These are phyloP conservation scores for Xylophagus ater DNA, from an alignment of 2,888 invertebrate genomes.

Conservation along the genomic window DNA sequence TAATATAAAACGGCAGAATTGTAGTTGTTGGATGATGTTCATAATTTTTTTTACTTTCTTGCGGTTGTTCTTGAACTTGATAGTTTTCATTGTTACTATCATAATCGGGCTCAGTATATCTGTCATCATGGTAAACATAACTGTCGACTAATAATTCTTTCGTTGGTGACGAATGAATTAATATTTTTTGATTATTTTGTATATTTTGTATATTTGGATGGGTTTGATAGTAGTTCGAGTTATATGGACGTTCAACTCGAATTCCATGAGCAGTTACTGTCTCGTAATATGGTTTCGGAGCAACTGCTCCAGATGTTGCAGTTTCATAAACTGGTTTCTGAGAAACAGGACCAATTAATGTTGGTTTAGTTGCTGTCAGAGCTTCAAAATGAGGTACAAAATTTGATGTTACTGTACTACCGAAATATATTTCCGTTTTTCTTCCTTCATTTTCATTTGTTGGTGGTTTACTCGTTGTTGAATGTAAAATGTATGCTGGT, in stretches of 20 bases:
- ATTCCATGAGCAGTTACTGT: too few relatives aligned
- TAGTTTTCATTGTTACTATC: too few relatives aligned
- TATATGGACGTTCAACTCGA: too few relatives aligned
- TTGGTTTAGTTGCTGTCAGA: not conserved
- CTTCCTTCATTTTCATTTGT: not conserved
- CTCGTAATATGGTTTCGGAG: not conserved
- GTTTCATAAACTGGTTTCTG: too few relatives aligned
- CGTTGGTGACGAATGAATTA: conserved; percentile 4
- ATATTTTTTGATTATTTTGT: not conserved
- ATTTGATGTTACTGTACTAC: not conserved
- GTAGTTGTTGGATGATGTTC: not conserved
- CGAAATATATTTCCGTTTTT: not conserved
- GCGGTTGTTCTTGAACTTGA: too few relatives aligned
- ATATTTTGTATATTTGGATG: too few relatives aligned
- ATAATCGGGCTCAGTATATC: not conserved
- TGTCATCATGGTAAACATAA: conserved; percentile 8
- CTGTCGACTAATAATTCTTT: conserved; percentile 6
- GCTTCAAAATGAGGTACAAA: conserved; percentile 2
- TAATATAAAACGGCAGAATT: not conserved
- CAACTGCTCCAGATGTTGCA: not conserved
- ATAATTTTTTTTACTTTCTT: too few relatives aligned
- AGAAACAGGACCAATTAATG: too few relatives aligned
- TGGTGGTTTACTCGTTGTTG: not conserved
- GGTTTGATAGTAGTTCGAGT: too few relatives aligned
- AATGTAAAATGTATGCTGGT: not conserved